phyloP scores from a whole-genome alignment of 2,888 invertebrate species.

The Agapostemon virescens region DNA sequence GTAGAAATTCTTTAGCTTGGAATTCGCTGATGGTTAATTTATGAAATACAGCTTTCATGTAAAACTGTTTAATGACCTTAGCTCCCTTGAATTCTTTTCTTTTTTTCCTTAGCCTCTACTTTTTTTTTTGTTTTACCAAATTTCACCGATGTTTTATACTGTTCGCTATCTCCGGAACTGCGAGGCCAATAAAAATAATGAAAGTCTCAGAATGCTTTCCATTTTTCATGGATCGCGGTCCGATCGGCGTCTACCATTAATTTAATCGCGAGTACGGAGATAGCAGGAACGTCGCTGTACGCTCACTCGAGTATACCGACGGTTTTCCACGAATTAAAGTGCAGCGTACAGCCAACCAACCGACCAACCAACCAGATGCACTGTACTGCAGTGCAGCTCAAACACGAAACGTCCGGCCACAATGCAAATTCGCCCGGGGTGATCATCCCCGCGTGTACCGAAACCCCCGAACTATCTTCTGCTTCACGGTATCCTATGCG shows the following conservation, averaged over 20 bases:
- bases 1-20: no score
- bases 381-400: conserved; percentile 53
- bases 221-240: conserved; percentile 13
- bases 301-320: conserved; percentile 43
- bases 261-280: conserved; percentile 18
- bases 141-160: no score
- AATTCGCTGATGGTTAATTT: no score
- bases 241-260: conserved; percentile 13
- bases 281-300: background rate
- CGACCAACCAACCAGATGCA: conserved; percentile 23
- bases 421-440: conserved; percentile 70
- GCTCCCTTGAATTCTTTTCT: no score
- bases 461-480: conserved; percentile 55
- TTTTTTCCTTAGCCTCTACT: background rate
- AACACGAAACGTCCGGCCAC: conserved; percentile 67
- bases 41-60: no score
- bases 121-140: background rate
- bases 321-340: conserved; percentile 55
- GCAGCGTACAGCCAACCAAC: conserved; percentile 46
- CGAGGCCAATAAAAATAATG: background rate
- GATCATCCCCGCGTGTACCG: conserved; percentile 51
- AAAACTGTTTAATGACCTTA: no score
- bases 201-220: background rate
- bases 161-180: background rate
- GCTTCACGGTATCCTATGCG: conserved; percentile 26